Evolutionary conservation across 2,113 vertebrate species (phyloP), one percentile per base, ranked within the genome.

Genomic region (Kryptolebias marmoratus): DNA sequence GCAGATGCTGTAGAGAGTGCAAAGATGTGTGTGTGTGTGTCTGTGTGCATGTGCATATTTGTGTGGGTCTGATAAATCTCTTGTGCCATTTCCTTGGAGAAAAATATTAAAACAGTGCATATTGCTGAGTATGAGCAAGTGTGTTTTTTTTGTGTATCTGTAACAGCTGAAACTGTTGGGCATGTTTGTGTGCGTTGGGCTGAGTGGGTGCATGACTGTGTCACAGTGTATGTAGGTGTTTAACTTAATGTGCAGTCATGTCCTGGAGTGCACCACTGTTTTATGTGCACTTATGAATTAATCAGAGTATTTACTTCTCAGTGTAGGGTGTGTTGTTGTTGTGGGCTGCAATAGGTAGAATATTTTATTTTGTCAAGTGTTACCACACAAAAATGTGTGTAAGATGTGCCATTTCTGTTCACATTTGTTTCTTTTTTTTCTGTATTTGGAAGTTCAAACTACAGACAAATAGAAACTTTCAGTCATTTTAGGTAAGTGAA

Each of bases 1-100:
- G 80, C 84, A 81, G 85, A 85, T 36, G 30, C 54, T 75, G 79
- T 63, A 75, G 18, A 44, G 78, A 54, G 58, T 32, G 75, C 42
- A 45, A 44, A 16, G 5, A 16, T 1, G 13, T 31, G 22, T 11
- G 16, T 48, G 56, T 59, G 45, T 56, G 50, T 63, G 56, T 48
- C 52, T 59, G 45, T 56, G 50, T 63, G 56, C 47, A 55, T 50
- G 47, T 27, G 45, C 61, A 13, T 64, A 57, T 42, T 36, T 49
- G 54, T 47, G 45, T 58, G 47, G 31, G 31, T 16, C 31, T 50
- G 15, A 69, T 68, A 64, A 79, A 68, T 64, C 68, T 65, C 30
- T 70, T 39, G 47, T 58, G 64, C 39, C 71, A 76, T 65, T 65
- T 53, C 61, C 64, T 68, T 76, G 30, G 14, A 69, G 64, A 30